Evolutionary conservation across 35 echinoderm and acorn worm genomes (phyloP).

Genomic region (Chiridota heheva): DNA sequence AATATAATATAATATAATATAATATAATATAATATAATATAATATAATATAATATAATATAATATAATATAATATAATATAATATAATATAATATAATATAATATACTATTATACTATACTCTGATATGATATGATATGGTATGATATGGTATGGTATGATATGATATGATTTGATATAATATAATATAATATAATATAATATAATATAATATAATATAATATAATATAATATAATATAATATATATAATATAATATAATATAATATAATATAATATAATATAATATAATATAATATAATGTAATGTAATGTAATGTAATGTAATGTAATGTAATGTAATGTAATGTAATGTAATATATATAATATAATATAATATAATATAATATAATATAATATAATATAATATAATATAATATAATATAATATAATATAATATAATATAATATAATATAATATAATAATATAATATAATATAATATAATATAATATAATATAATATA

Average conservation of each 20-base stretch:
- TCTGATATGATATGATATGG: background rate
- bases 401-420: background rate
- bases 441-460: background rate
- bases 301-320: background rate
- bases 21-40: no score
- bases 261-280: slow-evolving; percentile 8
- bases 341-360: background rate
- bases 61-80: no score
- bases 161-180: background rate
- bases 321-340: background rate
- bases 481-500: background rate
- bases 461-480: background rate
- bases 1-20: no score
- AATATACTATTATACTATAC: background rate
- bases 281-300: slow-evolving; percentile 11
- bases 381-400: background rate
- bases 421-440: background rate
- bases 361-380: background rate
- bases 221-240: slow-evolving; percentile 11
- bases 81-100: no score
- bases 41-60: no score
- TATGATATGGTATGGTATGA: background rate
- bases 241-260: slow-evolving; percentile 1
- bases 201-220: background rate
- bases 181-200: slow-evolving; percentile 11